phyloP scores from a whole-genome alignment of 1,140 invertebrate genomes.

The Drosophila funebris region DNA sequence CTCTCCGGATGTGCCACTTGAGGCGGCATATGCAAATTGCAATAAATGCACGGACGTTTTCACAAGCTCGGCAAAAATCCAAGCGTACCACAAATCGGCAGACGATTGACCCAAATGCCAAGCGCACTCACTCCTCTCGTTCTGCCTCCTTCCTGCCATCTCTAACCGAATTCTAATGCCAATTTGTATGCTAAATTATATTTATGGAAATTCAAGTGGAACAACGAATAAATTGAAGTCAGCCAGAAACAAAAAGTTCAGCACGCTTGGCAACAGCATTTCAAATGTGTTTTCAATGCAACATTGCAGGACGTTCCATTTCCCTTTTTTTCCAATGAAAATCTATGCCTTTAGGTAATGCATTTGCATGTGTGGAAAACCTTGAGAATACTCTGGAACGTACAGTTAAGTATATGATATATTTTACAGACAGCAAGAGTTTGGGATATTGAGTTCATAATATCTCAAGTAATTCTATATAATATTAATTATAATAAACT shows the following conservation, averaged over 20 bases:
- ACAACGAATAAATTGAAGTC: slow-evolving; percentile 61
- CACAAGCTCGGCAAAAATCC: slow-evolving; percentile 40
- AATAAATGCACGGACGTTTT: slow-evolving; percentile 52
- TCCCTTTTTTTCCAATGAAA: neutral
- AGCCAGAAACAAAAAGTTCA: slow-evolving; percentile 29
- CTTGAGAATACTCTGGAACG: neutral
- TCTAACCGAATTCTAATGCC: slow-evolving; percentile 55
- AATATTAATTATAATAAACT: too few relatives aligned
- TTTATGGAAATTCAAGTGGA: slow-evolving; percentile 67
- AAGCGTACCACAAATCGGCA: slow-evolving; percentile 47
- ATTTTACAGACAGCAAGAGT: neutral
- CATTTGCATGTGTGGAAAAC: neutral
- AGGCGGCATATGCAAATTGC: slow-evolving; percentile 60
- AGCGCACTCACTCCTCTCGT: neutral
- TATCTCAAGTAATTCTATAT: too few relatives aligned
- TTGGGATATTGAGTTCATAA: too few relatives aligned
- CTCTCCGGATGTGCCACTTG: slow-evolving; percentile 46
- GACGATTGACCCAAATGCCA: slow-evolving; percentile 72
- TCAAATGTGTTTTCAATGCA: slow-evolving; percentile 11
- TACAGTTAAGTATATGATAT: neutral
- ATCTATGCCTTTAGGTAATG: neutral
- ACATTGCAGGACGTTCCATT: slow-evolving; percentile 10
- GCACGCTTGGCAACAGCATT: slow-evolving; percentile 44
- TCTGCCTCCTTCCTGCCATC: neutral
- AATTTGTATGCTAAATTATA: slow-evolving; percentile 77